Base-by-base conservation (phyloP, 1,140 invertebrate genomes). In the Zophobas atratus region DNA sequence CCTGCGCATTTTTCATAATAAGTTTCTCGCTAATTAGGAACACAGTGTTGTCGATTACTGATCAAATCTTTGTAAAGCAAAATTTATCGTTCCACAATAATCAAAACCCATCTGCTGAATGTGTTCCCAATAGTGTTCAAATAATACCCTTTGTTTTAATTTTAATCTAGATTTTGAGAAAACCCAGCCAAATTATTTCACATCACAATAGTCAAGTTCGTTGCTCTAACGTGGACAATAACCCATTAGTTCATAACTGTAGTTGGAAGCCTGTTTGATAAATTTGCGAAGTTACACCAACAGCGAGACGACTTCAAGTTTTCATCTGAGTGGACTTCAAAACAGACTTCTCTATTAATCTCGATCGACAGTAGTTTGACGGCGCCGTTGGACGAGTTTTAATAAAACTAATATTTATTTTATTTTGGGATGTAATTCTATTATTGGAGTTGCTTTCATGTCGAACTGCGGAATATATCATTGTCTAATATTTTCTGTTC, bases 201-300 rank as follows among this genome's bases (percentile, higher is more conserved):
- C 6, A 67, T 20, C 35, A 67, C 60, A 67, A 67, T 67, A 39
- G 8, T 48, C 43, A 67, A 46, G 60, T 55, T 56, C 56, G 51
- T 73, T 73, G 38, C 43, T 53, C 43, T 73, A 73, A 55, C 56
- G 35, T 56, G 55, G 55, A 41, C 60, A 46, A 33, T 6, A 38
- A 32, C 36, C 49, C 63, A 41, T 35, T 70, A 73, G 71, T 48
- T 72, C 56, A 73, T 73, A 73, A 73, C 71, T 73, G 20, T 20
- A 73, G 71, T 56, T 73, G 51, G 71, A 55, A 36, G 6, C 39
- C 20, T 53, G 48, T 38, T 73, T 73, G 71, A 73, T 73, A 73
- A 73, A 73, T 73, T 73, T 73, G 56, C 49, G 38, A 73, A 73
- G 71, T 73, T 73, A 36, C 49, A 0, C n/a, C 33, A 53, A 36